Conservation (phyloP, 2,113 vertebrate species). For the Centropus bengalensis region DNA sequence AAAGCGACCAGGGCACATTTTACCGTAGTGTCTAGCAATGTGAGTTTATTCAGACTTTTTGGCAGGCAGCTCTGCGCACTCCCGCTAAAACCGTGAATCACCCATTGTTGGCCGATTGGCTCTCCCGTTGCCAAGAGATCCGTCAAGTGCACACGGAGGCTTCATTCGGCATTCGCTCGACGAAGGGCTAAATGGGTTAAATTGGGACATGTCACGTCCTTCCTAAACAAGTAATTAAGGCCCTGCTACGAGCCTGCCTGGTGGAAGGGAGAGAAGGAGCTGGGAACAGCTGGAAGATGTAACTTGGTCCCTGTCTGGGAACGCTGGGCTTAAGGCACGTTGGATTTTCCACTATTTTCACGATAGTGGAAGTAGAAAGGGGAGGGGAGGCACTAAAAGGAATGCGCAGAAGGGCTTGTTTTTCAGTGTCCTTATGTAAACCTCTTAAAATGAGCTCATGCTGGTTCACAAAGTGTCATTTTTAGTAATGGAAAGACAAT, state of each 20-base stretch:
- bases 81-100: conserved; percentile 79
- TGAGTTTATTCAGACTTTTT: conserved; percentile 80
- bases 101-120: conserved; percentile 78
- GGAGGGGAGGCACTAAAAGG: conserved; percentile 14
- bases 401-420: conserved; percentile 30
- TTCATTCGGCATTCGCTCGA: conserved; percentile 74
- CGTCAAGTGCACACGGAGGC: conserved; percentile 73
- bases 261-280: conserved; percentile 26
- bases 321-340: neutral
- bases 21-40: conserved; percentile 83
- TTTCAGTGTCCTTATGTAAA: conserved; percentile 63
- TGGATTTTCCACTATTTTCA: conserved; percentile 8
- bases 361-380: conserved; percentile 54
- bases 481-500: conserved; percentile 72
- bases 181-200: conserved; percentile 69
- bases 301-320: conserved; percentile 36
- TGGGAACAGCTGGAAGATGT: conserved; percentile 39
- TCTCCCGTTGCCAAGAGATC: conserved; percentile 76
- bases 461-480: conserved; percentile 58
- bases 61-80: conserved; percentile 77
- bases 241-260: conserved; percentile 39
- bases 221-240: conserved; percentile 75
- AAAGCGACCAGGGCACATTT: conserved; percentile 80
- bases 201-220: conserved; percentile 73
- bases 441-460: conserved; percentile 62